Evolutionary conservation across 2,888 invertebrate genomes (phyloP), one percentile per base, ranked within the genome.

Genomic region (Cecidostiba fungosa): DNA sequence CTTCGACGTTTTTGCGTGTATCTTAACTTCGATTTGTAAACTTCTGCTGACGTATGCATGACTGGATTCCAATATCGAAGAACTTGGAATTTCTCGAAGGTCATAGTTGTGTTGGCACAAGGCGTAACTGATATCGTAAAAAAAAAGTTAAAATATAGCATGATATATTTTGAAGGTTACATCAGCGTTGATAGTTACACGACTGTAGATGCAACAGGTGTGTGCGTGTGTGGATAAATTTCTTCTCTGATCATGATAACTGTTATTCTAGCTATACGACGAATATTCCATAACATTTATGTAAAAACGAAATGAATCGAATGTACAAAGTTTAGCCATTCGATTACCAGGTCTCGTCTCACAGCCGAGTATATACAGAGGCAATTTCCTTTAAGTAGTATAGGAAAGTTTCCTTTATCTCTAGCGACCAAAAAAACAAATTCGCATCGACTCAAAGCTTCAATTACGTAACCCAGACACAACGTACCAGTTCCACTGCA

Each of bases 21-120:
- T 43, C n/a, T n/a, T n/a, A 19, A 76, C 50, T 62, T 59, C 59
- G 74, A 81, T 81, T 81, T 29, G 76, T 32, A 54, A 76, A 76
- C 19, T 54, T 54, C 32, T 47, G 36, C 39, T 16, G 39, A 14
- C n/a, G 70, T 19, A 77, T 77, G 39, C 59, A 32, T 36, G 54
- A 4, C 26, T 39, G 23, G 54, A n/a, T 19, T 54, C 1, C 54
- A 54, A 54, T 19, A 19, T n/a, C n/a, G 54, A 54, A 19, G 54
- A 54, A n/a, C n/a, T 54, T 54, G 54, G 19, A 16, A n/a, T 16
- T n/a, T 54, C n/a, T 54, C 16, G 19, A 5, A 54, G 54, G 43
- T 43, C 43, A 43, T 43, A 10, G 39, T n/a, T n/a, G 12, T 12
- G 43, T 43, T 12, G 43, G 12, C 2, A 43, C 12, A 43, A 43